Percentiles rank a stretch among this genome's conserved stretches.
These are phyloP conservation scores for Xanthorhoe designata DNA, from an alignment of 2,888 invertebrate species.

Conservation along the genomic window DNA sequence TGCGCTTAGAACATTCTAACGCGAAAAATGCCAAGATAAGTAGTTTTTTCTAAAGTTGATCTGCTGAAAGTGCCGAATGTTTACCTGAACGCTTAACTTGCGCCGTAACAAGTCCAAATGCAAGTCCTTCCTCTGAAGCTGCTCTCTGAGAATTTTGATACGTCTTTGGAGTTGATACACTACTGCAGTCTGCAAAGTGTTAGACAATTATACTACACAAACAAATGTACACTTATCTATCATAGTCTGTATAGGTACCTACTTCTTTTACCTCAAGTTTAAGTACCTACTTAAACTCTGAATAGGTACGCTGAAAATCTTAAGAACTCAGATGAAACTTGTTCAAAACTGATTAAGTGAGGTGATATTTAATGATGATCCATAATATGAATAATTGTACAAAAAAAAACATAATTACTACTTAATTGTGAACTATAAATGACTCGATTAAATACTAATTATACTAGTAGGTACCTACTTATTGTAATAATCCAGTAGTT, in stretches of 20 bases:
- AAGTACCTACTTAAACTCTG: too few relatives aligned
- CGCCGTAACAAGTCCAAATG: constrained; percentile 95
- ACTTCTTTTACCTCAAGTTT: too few relatives aligned
- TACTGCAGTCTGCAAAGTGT: constrained; percentile 89
- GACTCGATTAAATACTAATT: not conserved
- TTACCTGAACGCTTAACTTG: constrained; percentile 93
- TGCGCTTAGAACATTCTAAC: too few relatives aligned
- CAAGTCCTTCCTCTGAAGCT: constrained; percentile 95
- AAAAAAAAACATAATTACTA: not conserved
- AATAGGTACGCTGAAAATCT: too few relatives aligned
- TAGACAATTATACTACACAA: not conserved
- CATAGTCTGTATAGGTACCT: too few relatives aligned
- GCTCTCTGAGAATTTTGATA: constrained; percentile 94
- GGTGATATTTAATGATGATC: not conserved
- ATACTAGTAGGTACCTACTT: not conserved
- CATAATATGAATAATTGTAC: not conserved
- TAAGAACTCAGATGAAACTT: not conserved
- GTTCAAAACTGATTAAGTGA: not conserved
- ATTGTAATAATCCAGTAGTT: constrained; percentile 1
- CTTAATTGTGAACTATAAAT: not conserved
- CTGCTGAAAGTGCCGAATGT: too few relatives aligned
- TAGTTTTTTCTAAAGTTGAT: not conserved
- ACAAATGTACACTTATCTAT: not conserved
- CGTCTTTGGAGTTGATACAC: constrained; percentile 96
- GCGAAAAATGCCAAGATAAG: not conserved